Base-by-base conservation (phyloP, 2,797 vertebrate species). In the Leucoraja ocellata region DNA sequence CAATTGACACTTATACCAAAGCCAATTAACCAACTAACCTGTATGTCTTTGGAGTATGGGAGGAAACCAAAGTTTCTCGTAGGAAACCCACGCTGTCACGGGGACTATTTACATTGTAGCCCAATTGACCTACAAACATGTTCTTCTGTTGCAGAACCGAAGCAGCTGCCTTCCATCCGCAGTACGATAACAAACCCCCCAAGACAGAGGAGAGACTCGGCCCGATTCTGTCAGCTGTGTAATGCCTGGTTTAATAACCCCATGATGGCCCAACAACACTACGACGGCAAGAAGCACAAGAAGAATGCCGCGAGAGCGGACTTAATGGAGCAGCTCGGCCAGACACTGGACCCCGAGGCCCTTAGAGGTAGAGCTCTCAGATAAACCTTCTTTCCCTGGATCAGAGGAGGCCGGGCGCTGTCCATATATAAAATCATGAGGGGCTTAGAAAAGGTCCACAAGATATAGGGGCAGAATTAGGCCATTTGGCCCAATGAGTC, bases 191-290 rank as follows among this genome's bases (percentile, higher is more conserved):
- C 96, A 0, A 94, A 97, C 0, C 95, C 96, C 0, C 96, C 97
- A 0, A 97, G 97, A 3, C 97, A 98, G 95, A 97, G 97, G 79
- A 94, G 98, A 13, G 98, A 99, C 94, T 99, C 98, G 0, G 98
- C 99, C 95, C 95, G 98, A 93, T 98, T 98, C 95, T 99, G 98
- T 95, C 98, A 98, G 95, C 97, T 99, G 94, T 99, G 98, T 79
- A 96, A 98, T 0, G 98, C 98, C 94, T 99, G 98, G 98, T 99
- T 99, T 96, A 99, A 99, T 96, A 99, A 99, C 95, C 98, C 98
- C 0, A 94, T 98, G 94, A 99, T 99, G 98, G 98, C 98, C 18
- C 98, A 98, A 95, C 98, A 99, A 93, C 98, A 99, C 95, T 99
- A 99, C 0, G 98, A 99, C 0, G 98, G 98, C 94, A 99, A 99